Percentiles rank a stretch among this genome's conserved stretches.
Conservation (phyloP, 2,888 invertebrate species). For the Polydrusus tereticollis region DNA sequence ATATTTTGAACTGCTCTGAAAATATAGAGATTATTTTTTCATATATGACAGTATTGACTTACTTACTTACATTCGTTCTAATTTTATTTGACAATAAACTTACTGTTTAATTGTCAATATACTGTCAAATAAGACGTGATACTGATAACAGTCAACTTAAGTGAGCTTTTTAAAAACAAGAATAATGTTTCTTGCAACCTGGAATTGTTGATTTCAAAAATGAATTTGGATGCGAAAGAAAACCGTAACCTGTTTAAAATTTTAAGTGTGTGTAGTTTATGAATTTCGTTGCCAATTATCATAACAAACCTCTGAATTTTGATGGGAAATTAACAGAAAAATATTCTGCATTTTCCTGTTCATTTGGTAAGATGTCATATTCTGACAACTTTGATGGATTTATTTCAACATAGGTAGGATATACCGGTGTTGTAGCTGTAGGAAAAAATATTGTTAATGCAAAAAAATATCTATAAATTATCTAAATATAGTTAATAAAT, state of each 20-base stretch:
- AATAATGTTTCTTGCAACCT: too few relatives aligned
- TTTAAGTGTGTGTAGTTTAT: background rate
- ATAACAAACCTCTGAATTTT: constrained; percentile 42
- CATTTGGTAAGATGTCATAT: constrained; percentile 26
- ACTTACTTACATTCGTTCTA: too few relatives aligned
- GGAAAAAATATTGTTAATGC: constrained; percentile 32
- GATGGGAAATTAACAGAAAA: constrained; percentile 38
- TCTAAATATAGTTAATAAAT: too few relatives aligned
- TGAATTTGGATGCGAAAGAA: background rate
- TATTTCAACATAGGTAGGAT: constrained; percentile 56
- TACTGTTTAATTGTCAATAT: too few relatives aligned
- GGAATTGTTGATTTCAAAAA: background rate
- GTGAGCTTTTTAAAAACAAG: too few relatives aligned
- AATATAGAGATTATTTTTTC: too few relatives aligned
- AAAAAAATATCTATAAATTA: too few relatives aligned
- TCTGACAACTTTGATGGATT: constrained; percentile 41
- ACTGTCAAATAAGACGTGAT: too few relatives aligned
- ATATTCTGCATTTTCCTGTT: background rate
- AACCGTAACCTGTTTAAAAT: background rate
- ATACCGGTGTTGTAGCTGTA: constrained; percentile 58
- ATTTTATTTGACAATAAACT: too few relatives aligned
- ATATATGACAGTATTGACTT: too few relatives aligned
- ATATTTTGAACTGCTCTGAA: too few relatives aligned
- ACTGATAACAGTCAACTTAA: too few relatives aligned
- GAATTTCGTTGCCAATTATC: constrained; percentile 14